Evolutionary conservation across 2,888 invertebrate species (phyloP), one percentile per base, ranked within the genome.

Genomic region (Drosophila paranaensis): DNA sequence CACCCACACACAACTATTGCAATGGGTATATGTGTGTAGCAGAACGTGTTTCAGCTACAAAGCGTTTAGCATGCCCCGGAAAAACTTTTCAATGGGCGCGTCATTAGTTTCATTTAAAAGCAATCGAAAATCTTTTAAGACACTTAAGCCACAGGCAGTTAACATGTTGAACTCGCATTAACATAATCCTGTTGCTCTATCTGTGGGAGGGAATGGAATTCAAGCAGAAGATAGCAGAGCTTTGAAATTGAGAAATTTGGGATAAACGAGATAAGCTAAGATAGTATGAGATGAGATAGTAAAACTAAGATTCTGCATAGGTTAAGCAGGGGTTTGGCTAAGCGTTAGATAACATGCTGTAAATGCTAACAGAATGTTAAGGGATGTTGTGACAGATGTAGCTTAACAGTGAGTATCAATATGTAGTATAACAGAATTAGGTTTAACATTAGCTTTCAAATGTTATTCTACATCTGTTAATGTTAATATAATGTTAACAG

Each of bases 41-140:
- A 43, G n/a, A 75, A 75, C 48, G 75, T 76, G 75, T 63, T 60
- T 57, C 46, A 50, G 48, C 43, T 58, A 42, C 58, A 61, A 73
- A 76, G 43, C 53, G 45, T 60, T 64, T 60, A 46, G 16, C 46
- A 46, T 50, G 48, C 50, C 27, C 54, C 20, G 39, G 39, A 50
- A 43, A 50, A 70, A 56, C 46, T 67, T 61, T 70, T 60, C 42
- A 48, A 54, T 43, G 71, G 40, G 16, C 43, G 37, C 27, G 45
- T 42, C 51, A 40, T 69, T 70, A 33, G 35, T 69, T 55, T 58
- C 46, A 51, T 70, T 70, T 33, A 33, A 35, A 55, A 37, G 27
- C 66, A 55, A 68, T 68, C 48, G 70, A 57, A 69, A 57, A 50
- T 48, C 43, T 25, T 56, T 57, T 40, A 37, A 30, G 42, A 27